phyloP scores from a whole-genome alignment of 53 echinoderm and acorn worm species.

The Crossaster papposus region DNA sequence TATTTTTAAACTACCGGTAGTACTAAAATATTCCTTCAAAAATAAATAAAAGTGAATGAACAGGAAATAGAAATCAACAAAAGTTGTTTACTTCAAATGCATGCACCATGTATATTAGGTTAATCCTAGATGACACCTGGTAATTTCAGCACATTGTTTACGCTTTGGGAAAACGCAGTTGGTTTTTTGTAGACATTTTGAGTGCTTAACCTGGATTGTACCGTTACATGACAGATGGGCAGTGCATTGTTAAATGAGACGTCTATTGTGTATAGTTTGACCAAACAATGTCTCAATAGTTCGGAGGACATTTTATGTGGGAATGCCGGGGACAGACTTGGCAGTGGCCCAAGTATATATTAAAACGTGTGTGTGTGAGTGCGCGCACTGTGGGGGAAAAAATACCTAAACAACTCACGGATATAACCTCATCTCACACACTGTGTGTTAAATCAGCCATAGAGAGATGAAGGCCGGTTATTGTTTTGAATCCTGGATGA shows the following conservation, averaged over 20 bases:
- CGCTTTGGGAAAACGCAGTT: too few species aligned
- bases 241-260: neutral
- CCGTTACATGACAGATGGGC: neutral
- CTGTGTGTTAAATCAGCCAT: neutral
- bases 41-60: too few species aligned
- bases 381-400: neutral
- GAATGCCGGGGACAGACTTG: slow-evolving; percentile 12
- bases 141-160: too few species aligned
- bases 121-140: too few species aligned
- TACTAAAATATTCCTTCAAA: too few species aligned
- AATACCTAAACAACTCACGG: slow-evolving; percentile 27
- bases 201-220: too few species aligned
- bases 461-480: slow-evolving; percentile 13
- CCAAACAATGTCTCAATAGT: neutral
- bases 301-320: neutral
- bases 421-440: slow-evolving; percentile 1
- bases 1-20: too few species aligned
- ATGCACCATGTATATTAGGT: too few species aligned
- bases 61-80: too few species aligned
- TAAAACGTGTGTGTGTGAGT: neutral
- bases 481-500: neutral
- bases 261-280: neutral
- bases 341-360: slow-evolving; percentile 12
- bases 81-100: too few species aligned
- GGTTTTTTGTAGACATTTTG: too few species aligned